Evolutionary conservation across 2,113 vertebrate species (phyloP), one percentile per base, ranked within the genome.

Genomic region (Platysternon megacephalum): DNA sequence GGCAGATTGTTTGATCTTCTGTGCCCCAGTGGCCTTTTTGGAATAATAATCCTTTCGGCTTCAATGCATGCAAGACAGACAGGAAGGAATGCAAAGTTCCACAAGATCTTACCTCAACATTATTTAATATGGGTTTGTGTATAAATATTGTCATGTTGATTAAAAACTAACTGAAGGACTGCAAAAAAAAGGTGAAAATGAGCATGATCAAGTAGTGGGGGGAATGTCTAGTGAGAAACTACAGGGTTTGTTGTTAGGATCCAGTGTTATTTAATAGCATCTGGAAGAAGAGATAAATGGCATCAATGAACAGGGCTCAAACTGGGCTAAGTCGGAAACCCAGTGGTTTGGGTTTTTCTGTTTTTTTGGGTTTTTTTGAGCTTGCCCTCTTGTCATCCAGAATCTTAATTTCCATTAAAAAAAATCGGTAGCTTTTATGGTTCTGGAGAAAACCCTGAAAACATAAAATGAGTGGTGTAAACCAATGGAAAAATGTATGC

Each of bases 91-190:
- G 1, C 53, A 5, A 19, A 42, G 16, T 52, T n/a, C n/a, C 55
- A 42, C 81, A 82, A 65, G 2, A 24, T 1, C 49, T 35, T 9
- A 1, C 3, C 5, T 10, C 19, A 19, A 12, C 61, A 10, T 4
- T 6, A 35, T 61, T 58, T 17, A 2, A 13, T 1, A 1, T 0
- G 5, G 5, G 0, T 2, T 24, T 51, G 1, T 3, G 4, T 17
- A 22, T 2, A 13, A 35, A 2, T 6, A 35, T 5, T 32, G 5
- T 0, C 0, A 21, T 1, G 5, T 1, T 44, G 49, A 35, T 39
- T 26, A 10, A 46, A 1, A 1, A 3, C n/a, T 28, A 35, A 5
- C 51, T 56, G 26, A 3, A 3, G 65, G 68, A 21, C 19, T 6
- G 51, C 2, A 65, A 65, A 65, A 14, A 65, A 65, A 65, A 65